Base-by-base conservation (phyloP, 2,888 invertebrate species). In the Agonopterix alstromeriana region DNA sequence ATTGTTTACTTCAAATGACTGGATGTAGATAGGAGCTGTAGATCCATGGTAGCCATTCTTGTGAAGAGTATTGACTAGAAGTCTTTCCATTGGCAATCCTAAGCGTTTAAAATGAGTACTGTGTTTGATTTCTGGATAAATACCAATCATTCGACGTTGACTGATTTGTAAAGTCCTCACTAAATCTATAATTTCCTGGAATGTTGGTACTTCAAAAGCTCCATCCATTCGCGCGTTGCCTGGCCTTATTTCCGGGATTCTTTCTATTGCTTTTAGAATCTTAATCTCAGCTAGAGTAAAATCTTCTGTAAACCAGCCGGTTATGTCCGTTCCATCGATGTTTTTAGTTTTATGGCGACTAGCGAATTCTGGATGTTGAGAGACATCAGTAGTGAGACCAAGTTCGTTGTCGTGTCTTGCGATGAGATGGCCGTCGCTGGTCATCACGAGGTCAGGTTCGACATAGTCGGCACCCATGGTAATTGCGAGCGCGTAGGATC, bases 91-190 rank as follows among this genome's bases (percentile, higher is more conserved):
- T 2, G 79, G 64, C 35, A 87, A 58, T 3, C 75, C 80, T 5
- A 84, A 53, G 1, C 54, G 61, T 57, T 79, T 73, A 46, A 87
- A 88, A 56, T 88, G 83, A 17, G 77, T 77, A 0, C 61, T 57
- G 46, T 87, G 83, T 64, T 87, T 88, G 36, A 86, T 82, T 67
- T 88, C 87, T 11, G 82, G 82, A 49, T 84, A 85, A 43, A 88
- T 73, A 8, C 87, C 87, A 2, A 87, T 78, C 0, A 64, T 63
- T 8, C 82, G 71, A 43, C 62, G 56, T 52, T 79, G 63, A 53
- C 80, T 74, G 11, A 66, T 60, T 62, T 85, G 70, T 62, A 88
- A 62, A 47, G 80, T 74, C 61, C 82, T 84, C 0, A 76, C 74
- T 50, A 87, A 61, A 49, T 86, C 73, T 10, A 88, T 82, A 40